Evolutionary conservation across 2,888 invertebrate species (phyloP), one percentile per base, ranked within the genome.

Genomic region (Eupithecia centaureata): DNA sequence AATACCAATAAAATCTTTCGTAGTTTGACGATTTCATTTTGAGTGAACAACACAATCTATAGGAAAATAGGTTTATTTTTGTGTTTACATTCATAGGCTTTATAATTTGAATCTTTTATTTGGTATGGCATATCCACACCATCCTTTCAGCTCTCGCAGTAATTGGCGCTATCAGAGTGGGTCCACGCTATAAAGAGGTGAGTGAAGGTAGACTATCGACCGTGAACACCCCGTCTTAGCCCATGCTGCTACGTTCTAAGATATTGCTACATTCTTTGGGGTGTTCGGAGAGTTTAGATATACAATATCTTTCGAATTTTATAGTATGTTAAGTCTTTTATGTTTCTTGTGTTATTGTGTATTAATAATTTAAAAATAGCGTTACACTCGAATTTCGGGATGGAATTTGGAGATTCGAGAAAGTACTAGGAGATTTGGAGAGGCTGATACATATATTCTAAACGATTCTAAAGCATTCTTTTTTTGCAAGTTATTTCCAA

Each of bases 151-250:
- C 81, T 79, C 78, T 75, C 75, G 71, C 77, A 77, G 89, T 91
- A 89, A 91, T 91, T 91, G 91, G 84, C 82, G 84, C 89, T 88
- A 91, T 91, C 91, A 87, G 84, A 82, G 85, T 82, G 83, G 79
- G 80, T 82, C 85, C 82, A 79, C 82, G 83, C 86, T 81, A 80
- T 90, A 87, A 90, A 90, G 90, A 90, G 90, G 90, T 90, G 88
- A 86, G 82, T 81, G 82, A 88, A 88, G 87, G 81, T 71, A 82
- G 79, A 78, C 80, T 82, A 85, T 86, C 82, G 85, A 84, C 80
- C 84, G 84, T 79, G 82, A 82, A 81, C 76, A 73, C 65, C 61
- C 73, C 58, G 63, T 64, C 64, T 42, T 5, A 10, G 32, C 28
- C 57, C 28, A n/a, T 12, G 56, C 56, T 25, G 25, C 18, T 22